Base-by-base conservation (phyloP, 2,888 invertebrate genomes). In the Cantharis rufa region DNA sequence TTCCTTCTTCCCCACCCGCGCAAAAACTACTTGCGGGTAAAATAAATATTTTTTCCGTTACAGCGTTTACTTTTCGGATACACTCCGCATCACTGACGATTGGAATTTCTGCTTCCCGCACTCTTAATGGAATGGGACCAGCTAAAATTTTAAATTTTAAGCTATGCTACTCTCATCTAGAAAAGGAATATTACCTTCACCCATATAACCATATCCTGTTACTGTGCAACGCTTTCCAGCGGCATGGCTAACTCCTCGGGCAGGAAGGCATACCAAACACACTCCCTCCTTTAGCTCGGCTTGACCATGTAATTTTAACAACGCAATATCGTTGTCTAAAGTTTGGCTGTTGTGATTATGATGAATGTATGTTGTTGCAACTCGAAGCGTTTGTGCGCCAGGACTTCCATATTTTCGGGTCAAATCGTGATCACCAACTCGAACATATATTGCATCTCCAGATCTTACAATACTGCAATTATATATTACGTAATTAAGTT, bases 291-390 rank as follows among this genome's bases (percentile, higher is more conserved):
- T 93, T 4, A 96, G 90, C 86, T 96, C 96, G 0, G 95, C 96
- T 87, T 96, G 96, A 0, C 96, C 96, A 80, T 95, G 95, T 18
- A 98, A 90, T 87, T 96, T 96, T 11, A 98, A 90, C 78, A 98
- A 87, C 1, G 98, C 98, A 80, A 98, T 97, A 84, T 98, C 98
- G 84, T 98, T 97, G 87, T 97, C 97, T 81, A 97, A 89, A 1
- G 97, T 97, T 88, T 97, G 97, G 82, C 96, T 96, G 88, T 97
- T 97, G 90, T 97, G 97, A 89, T 97, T 97, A 88, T 97, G 97
- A 85, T 97, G 97, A 79, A 97, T 97, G 87, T 97, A 97, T 0
- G 97, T 97, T 72, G 97, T 97, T 72, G 96, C 96, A 1, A 97
- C 97, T 15, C 96, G 90, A 16, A 97, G 89, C 0, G 97, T 97